phyloP scores from a whole-genome alignment of 2,888 invertebrate genomes.

The Mesoligia furuncula region DNA sequence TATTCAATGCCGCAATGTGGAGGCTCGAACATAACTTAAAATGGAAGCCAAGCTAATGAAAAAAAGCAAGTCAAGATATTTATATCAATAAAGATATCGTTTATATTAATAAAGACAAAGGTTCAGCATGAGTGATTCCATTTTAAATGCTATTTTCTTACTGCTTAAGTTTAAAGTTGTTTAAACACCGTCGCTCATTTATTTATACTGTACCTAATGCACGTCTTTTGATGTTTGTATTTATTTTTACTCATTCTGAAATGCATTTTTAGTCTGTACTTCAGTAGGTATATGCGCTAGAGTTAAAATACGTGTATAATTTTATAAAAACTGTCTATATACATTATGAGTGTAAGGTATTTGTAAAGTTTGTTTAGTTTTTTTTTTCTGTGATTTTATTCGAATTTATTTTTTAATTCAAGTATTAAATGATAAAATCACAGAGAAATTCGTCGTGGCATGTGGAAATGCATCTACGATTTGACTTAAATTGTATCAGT shows the following conservation, averaged over 20 bases:
- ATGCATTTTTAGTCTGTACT: conserved; percentile 63
- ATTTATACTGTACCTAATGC: conserved; percentile 28
- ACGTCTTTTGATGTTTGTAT: conserved; percentile 47
- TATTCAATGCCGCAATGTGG: conserved; percentile 4
- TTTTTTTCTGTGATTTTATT: conserved; percentile 49
- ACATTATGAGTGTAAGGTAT: conserved; percentile 36
- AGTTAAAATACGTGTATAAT: conserved; percentile 35
- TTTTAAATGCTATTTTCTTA: conserved; percentile 36
- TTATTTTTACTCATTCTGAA: conserved; percentile 58
- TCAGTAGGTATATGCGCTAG: conserved; percentile 55
- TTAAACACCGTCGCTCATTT: conserved; percentile 37
- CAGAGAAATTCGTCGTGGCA: conserved; percentile 34
- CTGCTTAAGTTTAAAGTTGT: conserved; percentile 38
- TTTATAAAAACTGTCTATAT: conserved; percentile 41
- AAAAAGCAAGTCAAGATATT: not conserved
- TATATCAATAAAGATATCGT: not conserved
- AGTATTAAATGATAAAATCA: conserved; percentile 38
- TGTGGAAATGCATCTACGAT: conserved; percentile 22
- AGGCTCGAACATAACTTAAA: conserved; percentile 4
- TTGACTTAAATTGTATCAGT: conserved; percentile 25
- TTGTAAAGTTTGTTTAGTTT: conserved; percentile 17
- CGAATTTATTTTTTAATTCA: conserved; percentile 36
- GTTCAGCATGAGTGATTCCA: conserved; percentile 44
- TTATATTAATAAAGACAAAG: conserved; percentile 5
- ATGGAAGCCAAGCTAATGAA: not conserved